Conservation (phyloP, 2,113 vertebrate genomes). For the Corythornis vintsioides region DNA sequence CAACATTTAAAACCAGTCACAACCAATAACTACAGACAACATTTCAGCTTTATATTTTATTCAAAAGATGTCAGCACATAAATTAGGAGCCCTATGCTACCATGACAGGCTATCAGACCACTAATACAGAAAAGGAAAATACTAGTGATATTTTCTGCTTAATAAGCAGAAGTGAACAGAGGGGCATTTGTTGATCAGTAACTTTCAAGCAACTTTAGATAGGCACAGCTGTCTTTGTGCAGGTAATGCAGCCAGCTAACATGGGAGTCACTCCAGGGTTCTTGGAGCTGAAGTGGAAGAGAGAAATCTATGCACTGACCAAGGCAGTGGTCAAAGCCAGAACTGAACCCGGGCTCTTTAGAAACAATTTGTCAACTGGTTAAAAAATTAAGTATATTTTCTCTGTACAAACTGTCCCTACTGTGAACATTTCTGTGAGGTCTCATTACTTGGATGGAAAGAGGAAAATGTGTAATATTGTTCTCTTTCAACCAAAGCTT, state of each 20-base stretch:
- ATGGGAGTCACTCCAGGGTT: fast-evolving
- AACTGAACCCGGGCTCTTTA: neutral
- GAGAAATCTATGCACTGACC: neutral
- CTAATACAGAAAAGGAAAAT: neutral
- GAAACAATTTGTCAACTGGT: neutral
- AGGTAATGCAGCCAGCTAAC: neutral
- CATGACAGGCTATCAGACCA: neutral
- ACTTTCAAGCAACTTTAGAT: neutral
- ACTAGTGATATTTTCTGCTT: neutral
- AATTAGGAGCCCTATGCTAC: neutral
- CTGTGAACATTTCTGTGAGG: neutral
- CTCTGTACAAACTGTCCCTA: neutral
- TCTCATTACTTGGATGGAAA: neutral
- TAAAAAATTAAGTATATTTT: neutral
- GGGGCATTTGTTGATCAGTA: neutral
- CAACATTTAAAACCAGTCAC: neutral
- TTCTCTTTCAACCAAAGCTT: neutral
- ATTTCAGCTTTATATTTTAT: neutral
- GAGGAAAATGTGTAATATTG: neutral
- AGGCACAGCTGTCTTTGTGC: neutral
- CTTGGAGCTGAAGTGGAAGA: neutral
- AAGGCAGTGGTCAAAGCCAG: neutral
- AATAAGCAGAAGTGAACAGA: neutral
- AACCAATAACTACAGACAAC: neutral
- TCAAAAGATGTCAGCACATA: neutral